Evolutionary conservation across 2,113 vertebrate genomes (phyloP), one percentile per base, ranked within the genome.

Genomic region (Stigmatopora argus): DNA sequence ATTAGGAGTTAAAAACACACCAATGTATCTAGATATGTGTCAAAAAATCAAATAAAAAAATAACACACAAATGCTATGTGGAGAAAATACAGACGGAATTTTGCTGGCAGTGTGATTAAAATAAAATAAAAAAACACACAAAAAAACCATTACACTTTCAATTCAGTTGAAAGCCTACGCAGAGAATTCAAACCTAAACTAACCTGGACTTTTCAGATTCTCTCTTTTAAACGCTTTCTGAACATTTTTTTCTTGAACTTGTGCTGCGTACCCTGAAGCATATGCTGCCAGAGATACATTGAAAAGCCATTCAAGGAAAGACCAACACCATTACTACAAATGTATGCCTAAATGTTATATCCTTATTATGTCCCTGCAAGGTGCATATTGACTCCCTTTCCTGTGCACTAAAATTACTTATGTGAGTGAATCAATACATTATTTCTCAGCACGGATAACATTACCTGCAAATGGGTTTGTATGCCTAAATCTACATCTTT

Each of bases 341-440:
- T 64, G 38, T 61, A 70, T 67, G 60, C 67, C 66, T 59, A 64
- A 80, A 77, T 69, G 65, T 68, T 67, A 51, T 63, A 69, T 85
- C 64, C 60, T 78, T 72, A 81, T 84, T 65, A 59, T 67, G 77
- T 80, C 70, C 72, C 81, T 74, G 73, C 71, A 75, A 85, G 87
- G 75, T 71, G 55, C 59, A 56, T 79, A 87, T 87, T 64, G 78
- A 86, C 75, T 73, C 48, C 17, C 41, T 57, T 64, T 61, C 72
- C 56, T 66, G 81, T 70, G 66, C 61, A 73, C 1, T 49, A 70
- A 82, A 77, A 68, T 76, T 70, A 62, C 66, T 80, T 69, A 73
- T 81, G 70, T 65, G 67, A 73, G 72, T 1, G 52, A 80, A 85
- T 89, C 83, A 74, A 85, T 87, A 83, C 0, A 19, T 77, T 81